Base-by-base conservation (phyloP, 1,140 invertebrate genomes). In the Heliconius himera region DNA sequence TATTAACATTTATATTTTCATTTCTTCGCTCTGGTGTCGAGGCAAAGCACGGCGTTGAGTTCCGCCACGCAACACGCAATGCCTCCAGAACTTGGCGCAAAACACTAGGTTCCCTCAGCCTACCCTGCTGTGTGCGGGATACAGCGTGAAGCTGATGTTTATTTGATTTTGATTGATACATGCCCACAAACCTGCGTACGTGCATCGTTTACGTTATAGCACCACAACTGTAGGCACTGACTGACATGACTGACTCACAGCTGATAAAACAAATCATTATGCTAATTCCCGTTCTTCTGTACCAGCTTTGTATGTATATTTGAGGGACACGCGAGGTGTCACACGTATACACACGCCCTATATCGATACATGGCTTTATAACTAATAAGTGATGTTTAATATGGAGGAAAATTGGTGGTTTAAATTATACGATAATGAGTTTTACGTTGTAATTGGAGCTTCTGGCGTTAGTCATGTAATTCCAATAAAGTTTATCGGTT, bases 251-350 rank as follows among this genome's bases (percentile, higher is more conserved):
- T 85, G 85, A 87, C 80, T 86, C 84, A 89, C 76, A 76, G 56
- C 56, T 82, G 85, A 89, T 89, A 86, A 87, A 87, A 87, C 84
- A 89, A 88, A 86, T 87, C 79, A 84, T 86, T 88, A 90, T 90
- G 88, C 79, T 88, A 89, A 91, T 90, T 87, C 81, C 56, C 80
- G 72, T 77, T 85, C 74, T 83, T 84, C 83, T 87, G 82, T 84
- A 73, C 77, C 74, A 86, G 88, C 87, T 90, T 91, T 89, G 90
- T 90, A 84, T 91, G 85, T 85, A 86, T 86, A 89, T 87, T 88
- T 74, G 78, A 79, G 75, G 78, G 74, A 74, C 83, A 89, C 89
- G 82, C 82, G 89, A 86, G 81, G 70, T 81, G 81, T 71, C 81
- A 86, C 90, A 91, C 90, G 90, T 91, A 89, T 81, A 84, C 87